Conservation (phyloP, 2,113 vertebrate genomes). For the Acinonyx jubatus region DNA sequence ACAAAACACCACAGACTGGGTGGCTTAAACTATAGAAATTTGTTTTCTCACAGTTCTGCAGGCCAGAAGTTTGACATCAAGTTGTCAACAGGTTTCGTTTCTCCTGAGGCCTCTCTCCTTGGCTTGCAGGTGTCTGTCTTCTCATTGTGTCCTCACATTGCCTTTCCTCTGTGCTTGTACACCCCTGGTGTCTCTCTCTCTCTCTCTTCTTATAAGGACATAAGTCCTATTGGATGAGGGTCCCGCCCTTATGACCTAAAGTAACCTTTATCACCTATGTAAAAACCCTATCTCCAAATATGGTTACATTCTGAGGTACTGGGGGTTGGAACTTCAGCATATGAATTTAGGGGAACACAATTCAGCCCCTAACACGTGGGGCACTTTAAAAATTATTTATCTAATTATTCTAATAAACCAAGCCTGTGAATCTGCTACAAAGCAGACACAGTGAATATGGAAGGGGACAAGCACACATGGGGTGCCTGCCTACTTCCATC, state of each 20-base stretch:
- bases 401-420: not conserved
- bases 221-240: not conserved
- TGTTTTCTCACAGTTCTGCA: not conserved
- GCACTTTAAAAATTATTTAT: not conserved
- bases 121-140: not conserved
- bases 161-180: not conserved
- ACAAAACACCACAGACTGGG: not conserved
- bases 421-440: not conserved
- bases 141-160: not conserved
- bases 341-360: not conserved
- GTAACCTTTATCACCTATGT: not conserved
- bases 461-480: not conserved
- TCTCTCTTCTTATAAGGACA: not conserved
- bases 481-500: not conserved
- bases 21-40: not conserved
- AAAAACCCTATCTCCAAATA: not conserved
- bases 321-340: not conserved
- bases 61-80: not conserved
- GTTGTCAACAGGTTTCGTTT: not conserved
- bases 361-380: not conserved
- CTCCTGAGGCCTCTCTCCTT: not conserved
- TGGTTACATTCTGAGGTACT: not conserved
- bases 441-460: not conserved
- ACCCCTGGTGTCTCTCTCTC: not conserved
- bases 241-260: not conserved